Evolutionary conservation across 1,140 invertebrate genomes (phyloP).

Genomic region (Apis florea): DNA sequence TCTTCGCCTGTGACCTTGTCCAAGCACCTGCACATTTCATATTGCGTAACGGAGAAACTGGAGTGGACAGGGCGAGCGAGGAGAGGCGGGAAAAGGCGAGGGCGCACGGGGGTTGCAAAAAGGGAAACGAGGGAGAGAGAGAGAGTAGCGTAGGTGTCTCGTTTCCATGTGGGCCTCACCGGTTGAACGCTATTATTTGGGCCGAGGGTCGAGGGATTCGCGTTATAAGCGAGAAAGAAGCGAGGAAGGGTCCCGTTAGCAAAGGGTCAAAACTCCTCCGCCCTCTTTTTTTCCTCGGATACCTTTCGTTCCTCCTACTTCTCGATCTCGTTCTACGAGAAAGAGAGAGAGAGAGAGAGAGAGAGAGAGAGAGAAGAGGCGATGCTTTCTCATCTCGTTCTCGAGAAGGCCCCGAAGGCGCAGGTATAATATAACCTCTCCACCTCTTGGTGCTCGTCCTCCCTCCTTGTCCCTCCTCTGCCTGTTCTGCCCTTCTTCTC

Average conservation of each 20-base stretch:
- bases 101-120: background rate
- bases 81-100: background rate
- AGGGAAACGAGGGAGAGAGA: background rate
- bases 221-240: constrained; percentile 75
- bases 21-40: constrained; percentile 57
- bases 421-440: constrained; percentile 76
- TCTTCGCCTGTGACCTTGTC: constrained; percentile 33
- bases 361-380: constrained; percentile 29
- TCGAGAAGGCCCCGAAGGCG: constrained; percentile 70
- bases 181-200: constrained; percentile 74
- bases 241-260: constrained; percentile 79
- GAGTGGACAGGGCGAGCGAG: background rate
- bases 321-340: constrained; percentile 27
- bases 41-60: constrained; percentile 60
- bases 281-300: constrained; percentile 65
- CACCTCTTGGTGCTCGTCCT: constrained; percentile 19
- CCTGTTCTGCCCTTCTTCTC: constrained; percentile 44
- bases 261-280: constrained; percentile 76
- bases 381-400: constrained; percentile 71
- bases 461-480: constrained; percentile 27
- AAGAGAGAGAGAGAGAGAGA: too few relatives aligned
- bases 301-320: constrained; percentile 63
- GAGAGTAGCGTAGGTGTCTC: constrained; percentile 66
- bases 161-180: constrained; percentile 61
- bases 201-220: constrained; percentile 68